Evolutionary conservation across 1,140 invertebrate genomes (phyloP).

Genomic region (Paralvinella palmiformis): DNA sequence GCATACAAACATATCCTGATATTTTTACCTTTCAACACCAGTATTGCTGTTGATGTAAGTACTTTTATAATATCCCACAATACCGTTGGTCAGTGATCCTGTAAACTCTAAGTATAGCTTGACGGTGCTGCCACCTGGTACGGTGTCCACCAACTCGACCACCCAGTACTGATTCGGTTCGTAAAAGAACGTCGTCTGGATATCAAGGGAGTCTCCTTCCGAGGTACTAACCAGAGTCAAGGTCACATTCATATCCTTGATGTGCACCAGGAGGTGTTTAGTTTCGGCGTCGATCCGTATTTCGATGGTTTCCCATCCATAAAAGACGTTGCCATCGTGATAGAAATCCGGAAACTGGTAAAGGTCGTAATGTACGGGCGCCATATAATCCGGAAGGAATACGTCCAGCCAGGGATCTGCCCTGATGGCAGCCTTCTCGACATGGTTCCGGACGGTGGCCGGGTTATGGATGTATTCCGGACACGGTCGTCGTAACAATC

Average conservation of each 20-base stretch:
- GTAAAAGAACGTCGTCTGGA: constrained; percentile 52
- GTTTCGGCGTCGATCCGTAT: constrained; percentile 36
- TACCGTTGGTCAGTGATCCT: constrained; percentile 60
- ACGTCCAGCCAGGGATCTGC: constrained; percentile 47
- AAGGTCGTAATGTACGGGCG: constrained; percentile 69
- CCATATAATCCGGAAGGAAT: constrained; percentile 62
- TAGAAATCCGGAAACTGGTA: constrained; percentile 63
- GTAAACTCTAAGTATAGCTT: constrained; percentile 55
- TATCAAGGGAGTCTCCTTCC: constrained; percentile 25
- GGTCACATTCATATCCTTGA: constrained; percentile 45
- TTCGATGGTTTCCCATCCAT: constrained; percentile 40
- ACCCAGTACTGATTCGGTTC: constrained; percentile 63
- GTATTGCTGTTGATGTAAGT: constrained; percentile 58
- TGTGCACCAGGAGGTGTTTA: constrained; percentile 49
- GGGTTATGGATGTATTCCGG: too few relatives aligned
- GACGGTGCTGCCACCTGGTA: constrained; percentile 48
- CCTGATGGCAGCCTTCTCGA: too few relatives aligned
- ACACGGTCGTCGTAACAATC: too few relatives aligned
- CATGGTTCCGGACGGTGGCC: too few relatives aligned
- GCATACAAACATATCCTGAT: not conserved
- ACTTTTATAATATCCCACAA: constrained; percentile 75
- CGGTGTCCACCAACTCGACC: constrained; percentile 52
- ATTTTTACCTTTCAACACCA: constrained; percentile 34
- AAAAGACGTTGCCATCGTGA: constrained; percentile 31
- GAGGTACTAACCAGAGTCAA: constrained; percentile 23